Evolutionary conservation across 1,140 invertebrate genomes (phyloP).

Genomic region (Polypedilum vanderplanki): DNA sequence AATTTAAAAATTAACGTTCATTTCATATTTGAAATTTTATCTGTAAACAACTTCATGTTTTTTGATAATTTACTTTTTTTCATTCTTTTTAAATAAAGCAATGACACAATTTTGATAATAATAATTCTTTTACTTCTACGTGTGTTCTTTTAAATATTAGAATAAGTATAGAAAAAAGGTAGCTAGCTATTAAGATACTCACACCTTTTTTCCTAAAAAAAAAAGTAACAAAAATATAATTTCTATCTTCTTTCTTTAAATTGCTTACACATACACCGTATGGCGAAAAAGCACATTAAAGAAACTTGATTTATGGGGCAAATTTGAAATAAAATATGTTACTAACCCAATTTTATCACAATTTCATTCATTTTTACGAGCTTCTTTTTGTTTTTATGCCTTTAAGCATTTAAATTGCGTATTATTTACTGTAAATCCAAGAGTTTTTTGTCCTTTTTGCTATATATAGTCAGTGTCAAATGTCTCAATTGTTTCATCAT

Average conservation of each 20-base stretch:
- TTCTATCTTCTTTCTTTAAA: neutral
- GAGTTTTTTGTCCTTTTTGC: neutral
- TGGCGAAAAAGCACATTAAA: slow-evolving; percentile 12
- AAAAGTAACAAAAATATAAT: neutral
- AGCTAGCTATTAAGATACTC: slow-evolving; percentile 2
- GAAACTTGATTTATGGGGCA: neutral
- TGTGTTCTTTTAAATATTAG: neutral
- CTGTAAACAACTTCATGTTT: too few species aligned
- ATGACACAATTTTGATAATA: too few species aligned
- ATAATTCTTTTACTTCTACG: too few species aligned
- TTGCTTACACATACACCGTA: neutral
- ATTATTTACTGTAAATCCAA: neutral
- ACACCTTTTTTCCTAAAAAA: neutral
- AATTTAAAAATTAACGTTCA: too few species aligned
- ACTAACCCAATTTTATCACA: slow-evolving; percentile 18
- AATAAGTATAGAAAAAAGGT: neutral
- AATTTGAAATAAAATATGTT: slow-evolving; percentile 20
- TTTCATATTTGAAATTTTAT: too few species aligned
- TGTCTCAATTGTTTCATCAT: slow-evolving; percentile 13
- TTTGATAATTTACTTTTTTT: too few species aligned
- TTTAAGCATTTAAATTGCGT: slow-evolving; percentile 1
- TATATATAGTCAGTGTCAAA: neutral
- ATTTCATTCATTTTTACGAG: neutral
- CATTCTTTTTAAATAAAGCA: too few species aligned
- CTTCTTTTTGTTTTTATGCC: neutral